These are phyloP conservation scores for Resseliella maxima DNA, from an alignment of 2,888 invertebrate genomes.

Conservation along the genomic window DNA sequence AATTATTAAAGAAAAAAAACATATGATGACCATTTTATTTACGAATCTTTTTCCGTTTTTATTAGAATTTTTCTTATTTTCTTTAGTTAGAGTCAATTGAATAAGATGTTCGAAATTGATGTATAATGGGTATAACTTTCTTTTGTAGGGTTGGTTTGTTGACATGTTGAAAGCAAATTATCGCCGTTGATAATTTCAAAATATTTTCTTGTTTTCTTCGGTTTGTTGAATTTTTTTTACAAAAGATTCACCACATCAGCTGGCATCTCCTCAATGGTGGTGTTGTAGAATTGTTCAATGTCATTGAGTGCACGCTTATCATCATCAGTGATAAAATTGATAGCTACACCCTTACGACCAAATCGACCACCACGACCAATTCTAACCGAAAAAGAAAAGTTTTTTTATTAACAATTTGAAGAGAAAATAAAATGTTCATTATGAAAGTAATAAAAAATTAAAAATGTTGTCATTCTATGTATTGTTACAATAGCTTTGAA, in stretches of 20 bases:
- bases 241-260: conserved; percentile 99
- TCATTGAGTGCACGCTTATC: conserved; percentile 95
- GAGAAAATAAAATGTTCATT: conserved; percentile 56
- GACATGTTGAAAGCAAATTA: neutral
- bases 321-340: conserved; percentile 97
- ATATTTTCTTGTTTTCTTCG: neutral
- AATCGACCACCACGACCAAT: conserved; percentile 99
- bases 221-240: conserved; percentile 70
- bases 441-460: too few species aligned
- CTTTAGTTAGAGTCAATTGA: conserved; percentile 51
- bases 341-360: conserved; percentile 99
- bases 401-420: too few species aligned
- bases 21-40: conserved; percentile 7
- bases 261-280: conserved; percentile 99
- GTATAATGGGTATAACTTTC: neutral
- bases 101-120: conserved; percentile 33
- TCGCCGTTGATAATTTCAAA: conserved; percentile 23
- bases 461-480: neutral
- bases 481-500: conserved; percentile 60
- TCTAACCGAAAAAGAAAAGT: too few species aligned
- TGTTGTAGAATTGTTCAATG: conserved; percentile 98
- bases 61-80: conserved; percentile 51
- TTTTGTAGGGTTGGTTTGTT: neutral
- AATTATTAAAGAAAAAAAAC: conserved; percentile 21
- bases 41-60: conserved; percentile 43